These are phyloP conservation scores for Caenorhabditis japonica DNA, from an alignment of 2,888 invertebrate genomes.

Conservation along the genomic window DNA sequence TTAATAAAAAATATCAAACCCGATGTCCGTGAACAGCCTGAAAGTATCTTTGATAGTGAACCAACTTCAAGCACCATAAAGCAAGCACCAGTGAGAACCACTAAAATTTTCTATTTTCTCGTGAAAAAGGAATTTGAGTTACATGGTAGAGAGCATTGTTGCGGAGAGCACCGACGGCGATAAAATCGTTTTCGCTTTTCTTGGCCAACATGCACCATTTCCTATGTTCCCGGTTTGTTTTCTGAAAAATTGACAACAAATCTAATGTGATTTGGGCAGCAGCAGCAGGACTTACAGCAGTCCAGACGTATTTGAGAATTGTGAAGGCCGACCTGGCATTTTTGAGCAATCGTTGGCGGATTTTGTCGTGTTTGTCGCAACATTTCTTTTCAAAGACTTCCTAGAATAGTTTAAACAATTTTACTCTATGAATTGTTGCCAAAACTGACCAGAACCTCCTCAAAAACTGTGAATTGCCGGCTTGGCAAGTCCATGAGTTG, in stretches of 20 bases:
- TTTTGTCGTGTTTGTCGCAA: slow-evolving; percentile 11
- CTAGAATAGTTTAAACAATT: neutral
- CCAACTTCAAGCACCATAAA: neutral
- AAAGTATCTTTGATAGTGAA: neutral
- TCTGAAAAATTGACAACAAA: neutral
- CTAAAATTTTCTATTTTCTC: neutral
- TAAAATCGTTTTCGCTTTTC: neutral
- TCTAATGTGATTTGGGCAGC: neutral
- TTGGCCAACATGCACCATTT: neutral
- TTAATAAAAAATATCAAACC: neutral
- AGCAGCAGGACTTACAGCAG: slow-evolving; percentile 13
- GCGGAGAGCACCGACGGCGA: neutral
- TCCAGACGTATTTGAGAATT: slow-evolving; percentile 1
- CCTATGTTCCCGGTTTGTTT: neutral
- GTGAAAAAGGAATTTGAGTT: neutral
- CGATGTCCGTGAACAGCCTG: neutral
- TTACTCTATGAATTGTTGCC: neutral
- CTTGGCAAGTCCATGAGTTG: slow-evolving; percentile 12
- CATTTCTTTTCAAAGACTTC: slow-evolving; percentile 22
- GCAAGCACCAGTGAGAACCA: slow-evolving; percentile 4
- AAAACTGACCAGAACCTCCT: slow-evolving; percentile 30
- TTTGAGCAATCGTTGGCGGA: neutral
- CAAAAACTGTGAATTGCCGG: slow-evolving; percentile 20
- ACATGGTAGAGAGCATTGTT: slow-evolving; percentile 29
- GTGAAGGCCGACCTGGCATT: neutral